Conservation (phyloP, 1,140 invertebrate genomes). For the Scylla paramamosain region DNA sequence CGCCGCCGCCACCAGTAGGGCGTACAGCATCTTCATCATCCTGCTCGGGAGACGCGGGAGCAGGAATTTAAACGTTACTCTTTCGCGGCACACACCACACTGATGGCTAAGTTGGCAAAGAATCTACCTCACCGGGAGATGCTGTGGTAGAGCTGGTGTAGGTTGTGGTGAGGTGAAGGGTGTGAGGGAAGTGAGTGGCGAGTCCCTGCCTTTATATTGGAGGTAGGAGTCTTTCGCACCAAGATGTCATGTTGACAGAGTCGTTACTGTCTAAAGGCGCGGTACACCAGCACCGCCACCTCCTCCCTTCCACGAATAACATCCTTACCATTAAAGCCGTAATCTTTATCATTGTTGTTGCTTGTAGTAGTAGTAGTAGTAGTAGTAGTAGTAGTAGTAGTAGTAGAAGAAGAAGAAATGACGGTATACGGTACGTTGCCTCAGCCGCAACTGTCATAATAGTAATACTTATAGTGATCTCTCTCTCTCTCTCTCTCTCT, state of each 20-base stretch:
- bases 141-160: background rate
- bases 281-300: background rate
- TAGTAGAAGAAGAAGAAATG: background rate
- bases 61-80: background rate
- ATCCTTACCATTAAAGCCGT: background rate
- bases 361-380: background rate
- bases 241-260: background rate
- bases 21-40: background rate
- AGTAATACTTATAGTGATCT: no score
- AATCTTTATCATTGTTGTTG: background rate
- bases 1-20: background rate
- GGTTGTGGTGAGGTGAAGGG: background rate
- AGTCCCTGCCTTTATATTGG: background rate
- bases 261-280: background rate
- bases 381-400: constrained; percentile 22
- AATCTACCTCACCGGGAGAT: background rate
- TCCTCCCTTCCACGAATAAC: no score
- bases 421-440: no score
- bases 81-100: background rate
- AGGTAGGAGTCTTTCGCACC: background rate
- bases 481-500: no score
- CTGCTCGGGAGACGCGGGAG: background rate
- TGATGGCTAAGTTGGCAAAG: background rate
- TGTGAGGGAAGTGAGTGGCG: background rate
- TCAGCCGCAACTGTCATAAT: no score